Conservation (phyloP, 2,797 vertebrate species). For the Micropoecilia bifurca region DNA sequence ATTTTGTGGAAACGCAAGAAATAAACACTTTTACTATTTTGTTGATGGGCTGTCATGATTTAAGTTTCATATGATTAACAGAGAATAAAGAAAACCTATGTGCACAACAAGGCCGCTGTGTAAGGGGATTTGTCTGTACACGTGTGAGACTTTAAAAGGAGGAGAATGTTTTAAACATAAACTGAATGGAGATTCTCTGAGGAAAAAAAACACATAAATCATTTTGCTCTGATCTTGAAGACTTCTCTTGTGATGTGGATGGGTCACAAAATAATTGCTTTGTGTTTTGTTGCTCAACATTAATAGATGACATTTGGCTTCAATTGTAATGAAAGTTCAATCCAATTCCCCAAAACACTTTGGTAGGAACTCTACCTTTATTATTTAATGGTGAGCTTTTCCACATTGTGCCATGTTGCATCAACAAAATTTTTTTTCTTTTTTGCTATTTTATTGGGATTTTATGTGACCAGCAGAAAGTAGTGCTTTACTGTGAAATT, state of each 20-base stretch:
- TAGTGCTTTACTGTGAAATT: neutral
- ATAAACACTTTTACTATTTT: slow-evolving; percentile 45
- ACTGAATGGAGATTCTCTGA: neutral
- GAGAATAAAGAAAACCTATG: neutral
- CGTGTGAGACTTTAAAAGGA: neutral
- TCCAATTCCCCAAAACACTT: neutral
- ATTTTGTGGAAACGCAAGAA: slow-evolving; percentile 33
- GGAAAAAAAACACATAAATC: neutral
- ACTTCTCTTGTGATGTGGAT: neutral
- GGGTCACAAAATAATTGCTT: neutral
- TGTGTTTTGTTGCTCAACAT: neutral
- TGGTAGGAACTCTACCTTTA: neutral
- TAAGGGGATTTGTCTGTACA: neutral
- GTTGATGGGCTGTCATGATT: slow-evolving; percentile 17
- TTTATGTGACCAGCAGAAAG: neutral
- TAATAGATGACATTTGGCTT: neutral
- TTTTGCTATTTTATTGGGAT: neutral
- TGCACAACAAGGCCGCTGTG: neutral
- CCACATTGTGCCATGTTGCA: neutral
- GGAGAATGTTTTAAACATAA: neutral
- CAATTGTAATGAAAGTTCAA: neutral
- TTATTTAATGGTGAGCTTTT: neutral
- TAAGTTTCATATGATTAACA: neutral
- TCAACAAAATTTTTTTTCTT: neutral
- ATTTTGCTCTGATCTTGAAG: neutral